Evolutionary conservation across 2,888 invertebrate genomes (phyloP).

Genomic region (Lypha dubia): DNA sequence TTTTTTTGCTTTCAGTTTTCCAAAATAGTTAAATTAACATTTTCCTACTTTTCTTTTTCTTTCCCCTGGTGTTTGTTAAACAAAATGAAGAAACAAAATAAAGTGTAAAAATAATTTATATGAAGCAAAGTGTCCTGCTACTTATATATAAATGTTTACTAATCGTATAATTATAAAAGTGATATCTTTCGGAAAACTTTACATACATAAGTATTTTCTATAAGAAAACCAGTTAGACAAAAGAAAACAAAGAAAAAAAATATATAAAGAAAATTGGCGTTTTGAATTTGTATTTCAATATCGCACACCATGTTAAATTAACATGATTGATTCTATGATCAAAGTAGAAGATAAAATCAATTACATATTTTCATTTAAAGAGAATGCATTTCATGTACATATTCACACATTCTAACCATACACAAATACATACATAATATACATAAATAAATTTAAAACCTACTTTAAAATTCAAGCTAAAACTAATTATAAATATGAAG

Average conservation of each 20-base stretch:
- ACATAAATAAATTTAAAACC: conserved; percentile 5
- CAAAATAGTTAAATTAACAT: conserved; percentile 15
- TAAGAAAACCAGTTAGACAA: conserved; percentile 17
- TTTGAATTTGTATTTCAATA: conserved; percentile 20
- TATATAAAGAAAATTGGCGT: background rate
- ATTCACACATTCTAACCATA: conserved; percentile 14
- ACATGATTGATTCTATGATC: conserved; percentile 46
- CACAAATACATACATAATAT: background rate
- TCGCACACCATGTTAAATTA: conserved; percentile 71
- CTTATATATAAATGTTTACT: conserved; percentile 37
- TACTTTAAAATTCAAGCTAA: background rate
- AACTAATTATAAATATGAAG: conserved; percentile 1
- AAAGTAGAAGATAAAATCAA: conserved; percentile 23
- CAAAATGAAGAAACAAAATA: conserved; percentile 36
- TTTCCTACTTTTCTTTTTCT: background rate
- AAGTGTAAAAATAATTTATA: conserved; percentile 19
- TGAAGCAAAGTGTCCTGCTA: conserved; percentile 12
- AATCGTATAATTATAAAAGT: conserved; percentile 56
- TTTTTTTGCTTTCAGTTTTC: conserved; percentile 2
- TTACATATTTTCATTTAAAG: conserved; percentile 30
- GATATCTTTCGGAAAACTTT: conserved; percentile 62
- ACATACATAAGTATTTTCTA: conserved; percentile 53
- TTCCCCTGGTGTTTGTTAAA: conserved; percentile 22
- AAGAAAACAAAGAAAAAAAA: background rate
- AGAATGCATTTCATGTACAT: conserved; percentile 54